Evolutionary conservation across 2,113 vertebrate species (phyloP), one percentile per base, ranked within the genome.

Genomic region (Platichthys flesus): DNA sequence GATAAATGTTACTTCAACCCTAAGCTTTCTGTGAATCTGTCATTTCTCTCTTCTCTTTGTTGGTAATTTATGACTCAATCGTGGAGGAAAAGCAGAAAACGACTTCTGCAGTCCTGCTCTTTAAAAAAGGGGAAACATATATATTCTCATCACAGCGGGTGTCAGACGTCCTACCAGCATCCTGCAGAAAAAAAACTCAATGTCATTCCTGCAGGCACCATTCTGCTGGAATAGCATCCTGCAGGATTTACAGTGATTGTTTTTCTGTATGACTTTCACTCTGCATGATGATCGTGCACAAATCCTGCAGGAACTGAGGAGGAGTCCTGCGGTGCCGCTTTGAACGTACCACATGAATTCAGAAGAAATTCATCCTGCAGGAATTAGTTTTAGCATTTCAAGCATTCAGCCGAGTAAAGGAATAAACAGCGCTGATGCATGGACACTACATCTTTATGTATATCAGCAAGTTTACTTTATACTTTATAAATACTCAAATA

Each of bases 1-100:
- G 56, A 64, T 81, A 68, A 35, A 56, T 76, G 65, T 79, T 20
- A 49, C 84, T 24, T 70, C 10, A 0, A 72, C 68, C 20, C 20
- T 56, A 65, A 65, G 60, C 15, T 65, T 10, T 69, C 18, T 71
- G 37, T 79, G 65, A 42, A 10, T 42, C 21, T 65, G 47, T 62
- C 47, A 18, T 51, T 20, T 20, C 13, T 52, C 1, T 37, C 2
- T 40, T 72, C 21, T 18, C 40, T 63, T 71, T 12, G n/a, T 28
- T 55, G 5, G 1, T 66, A 26, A 57, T 59, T 58, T 21, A n/a
- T 55, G 37, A 47, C 49, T 49, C 12, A 31, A 20, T 37, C 18
- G 13, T 21, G 21, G 18, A 5, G 31, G 23, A 40, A 67, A 64
- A 66, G 14, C 37, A 26, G 21, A 54, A 55, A 57, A 51, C 4